Evolutionary conservation across 2,113 vertebrate genomes (phyloP).

Genomic region (Camelus dromedarius): DNA sequence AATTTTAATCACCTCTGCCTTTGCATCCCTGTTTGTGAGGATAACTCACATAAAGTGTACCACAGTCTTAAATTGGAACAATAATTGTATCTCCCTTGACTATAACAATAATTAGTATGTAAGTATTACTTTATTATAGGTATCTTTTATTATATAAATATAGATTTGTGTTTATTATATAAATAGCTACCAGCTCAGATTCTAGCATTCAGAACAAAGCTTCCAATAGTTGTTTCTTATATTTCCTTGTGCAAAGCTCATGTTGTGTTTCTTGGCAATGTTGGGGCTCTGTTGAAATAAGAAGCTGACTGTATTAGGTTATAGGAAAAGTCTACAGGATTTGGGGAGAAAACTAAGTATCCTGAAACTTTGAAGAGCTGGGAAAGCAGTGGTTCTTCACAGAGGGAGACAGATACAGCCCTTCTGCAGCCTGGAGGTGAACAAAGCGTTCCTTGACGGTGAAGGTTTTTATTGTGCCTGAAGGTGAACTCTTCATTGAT

Average conservation of each 20-base stretch:
- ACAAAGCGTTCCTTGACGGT: neutral
- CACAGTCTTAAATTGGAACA: constrained; percentile 28
- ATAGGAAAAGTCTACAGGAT: neutral
- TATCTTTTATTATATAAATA: neutral
- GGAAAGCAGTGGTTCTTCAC: neutral
- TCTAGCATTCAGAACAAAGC: neutral
- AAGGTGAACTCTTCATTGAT: neutral
- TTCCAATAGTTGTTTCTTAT: neutral
- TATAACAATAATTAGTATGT: neutral
- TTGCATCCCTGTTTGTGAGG: constrained; percentile 17
- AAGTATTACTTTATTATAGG: neutral
- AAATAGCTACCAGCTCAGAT: neutral
- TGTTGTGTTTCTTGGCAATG: neutral
- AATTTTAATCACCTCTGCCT: neutral
- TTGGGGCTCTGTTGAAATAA: neutral
- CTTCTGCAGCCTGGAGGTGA: neutral
- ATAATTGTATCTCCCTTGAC: constrained; percentile 2
- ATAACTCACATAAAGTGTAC: neutral
- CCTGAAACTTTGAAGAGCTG: neutral
- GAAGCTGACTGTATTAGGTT: neutral
- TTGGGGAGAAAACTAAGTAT: neutral
- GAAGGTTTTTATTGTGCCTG: neutral
- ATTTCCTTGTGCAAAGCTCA: neutral
- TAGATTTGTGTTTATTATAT: neutral
- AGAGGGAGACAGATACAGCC: neutral